Percentiles rank a stretch among this genome's conserved stretches.
These are phyloP conservation scores for Paradisaea rubra DNA, from an alignment of 2,113 vertebrate species.

Conservation along the genomic window DNA sequence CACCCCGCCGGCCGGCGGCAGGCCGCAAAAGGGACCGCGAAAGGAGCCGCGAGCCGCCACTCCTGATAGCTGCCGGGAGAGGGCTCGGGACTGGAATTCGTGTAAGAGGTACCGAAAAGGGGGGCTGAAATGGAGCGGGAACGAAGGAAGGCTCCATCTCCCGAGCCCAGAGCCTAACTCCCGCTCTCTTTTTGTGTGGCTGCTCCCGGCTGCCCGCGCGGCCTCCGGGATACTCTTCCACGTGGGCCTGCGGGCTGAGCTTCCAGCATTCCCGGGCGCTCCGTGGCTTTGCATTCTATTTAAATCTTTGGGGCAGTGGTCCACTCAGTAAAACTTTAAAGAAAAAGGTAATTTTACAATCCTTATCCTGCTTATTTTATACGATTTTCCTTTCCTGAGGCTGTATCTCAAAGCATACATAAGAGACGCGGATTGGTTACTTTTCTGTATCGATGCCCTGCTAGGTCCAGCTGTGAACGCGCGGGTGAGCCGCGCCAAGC, in stretches of 20 bases:
- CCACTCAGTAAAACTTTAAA: background rate
- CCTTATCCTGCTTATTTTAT: background rate
- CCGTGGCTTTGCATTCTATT: fast-evolving
- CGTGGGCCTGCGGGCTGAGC: too few relatives aligned
- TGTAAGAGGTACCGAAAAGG: background rate
- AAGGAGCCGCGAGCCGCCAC: too few relatives aligned
- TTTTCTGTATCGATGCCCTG: background rate
- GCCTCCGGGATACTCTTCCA: fast-evolving
- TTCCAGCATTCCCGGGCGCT: fast-evolving
- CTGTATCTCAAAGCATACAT: fast-evolving
- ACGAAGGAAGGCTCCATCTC: fast-evolving
- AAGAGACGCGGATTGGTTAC: fast-evolving
- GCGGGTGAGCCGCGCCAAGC: background rate
- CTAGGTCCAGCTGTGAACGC: too few relatives aligned
- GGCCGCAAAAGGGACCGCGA: too few relatives aligned
- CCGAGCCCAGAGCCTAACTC: fast-evolving
- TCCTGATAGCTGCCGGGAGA: fast-evolving
- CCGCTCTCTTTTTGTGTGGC: too few relatives aligned
- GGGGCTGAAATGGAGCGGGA: fast-evolving
- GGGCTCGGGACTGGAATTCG: fast-evolving
- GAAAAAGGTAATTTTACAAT: background rate
- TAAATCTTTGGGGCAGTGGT: background rate
- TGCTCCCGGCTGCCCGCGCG: background rate
- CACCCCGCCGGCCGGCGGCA: background rate
- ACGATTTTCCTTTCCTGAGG: background rate